Evolutionary conservation across 2,888 invertebrate genomes (phyloP).

Genomic region (Julus scandinavius): DNA sequence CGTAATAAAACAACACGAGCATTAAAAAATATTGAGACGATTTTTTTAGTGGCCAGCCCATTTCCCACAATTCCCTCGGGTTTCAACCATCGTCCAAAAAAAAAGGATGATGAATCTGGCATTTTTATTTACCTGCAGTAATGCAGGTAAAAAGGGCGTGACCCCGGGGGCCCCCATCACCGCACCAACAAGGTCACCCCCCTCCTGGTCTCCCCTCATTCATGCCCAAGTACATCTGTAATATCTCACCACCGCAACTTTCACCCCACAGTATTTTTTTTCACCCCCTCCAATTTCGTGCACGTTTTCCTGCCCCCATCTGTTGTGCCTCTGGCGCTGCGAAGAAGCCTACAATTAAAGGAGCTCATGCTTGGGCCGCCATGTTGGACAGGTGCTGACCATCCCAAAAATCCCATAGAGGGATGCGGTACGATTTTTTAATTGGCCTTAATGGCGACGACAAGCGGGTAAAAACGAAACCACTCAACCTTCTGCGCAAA

Average conservation of each 20-base stretch:
- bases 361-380: slow-evolving; percentile 14
- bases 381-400: slow-evolving; percentile 33
- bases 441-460: slow-evolving; percentile 33
- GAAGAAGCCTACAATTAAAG: slow-evolving; percentile 42
- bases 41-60: slow-evolving; percentile 34
- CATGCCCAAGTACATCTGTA: slow-evolving; percentile 34
- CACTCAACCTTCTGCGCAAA: slow-evolving; percentile 33
- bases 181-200: slow-evolving; percentile 38
- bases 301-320: slow-evolving; percentile 42
- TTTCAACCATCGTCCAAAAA: background rate
- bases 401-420: slow-evolving; percentile 33
- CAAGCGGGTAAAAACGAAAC: slow-evolving; percentile 33
- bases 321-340: background rate
- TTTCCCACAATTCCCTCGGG: slow-evolving; percentile 34
- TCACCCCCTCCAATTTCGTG: background rate
- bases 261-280: background rate
- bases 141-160: slow-evolving; percentile 38
- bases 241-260: slow-evolving; percentile 37
- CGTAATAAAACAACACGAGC: slow-evolving; percentile 12
- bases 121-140: slow-evolving; percentile 12
- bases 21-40: background rate
- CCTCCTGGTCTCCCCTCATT: background rate
- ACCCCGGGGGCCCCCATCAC: slow-evolving; percentile 38
- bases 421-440: slow-evolving; percentile 33
- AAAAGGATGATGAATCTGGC: slow-evolving; percentile 37